Percentiles rank a stretch among this genome's conserved stretches.
Evolutionary conservation across 2,888 invertebrate species (phyloP).

Genomic region (Elmis aenea): DNA sequence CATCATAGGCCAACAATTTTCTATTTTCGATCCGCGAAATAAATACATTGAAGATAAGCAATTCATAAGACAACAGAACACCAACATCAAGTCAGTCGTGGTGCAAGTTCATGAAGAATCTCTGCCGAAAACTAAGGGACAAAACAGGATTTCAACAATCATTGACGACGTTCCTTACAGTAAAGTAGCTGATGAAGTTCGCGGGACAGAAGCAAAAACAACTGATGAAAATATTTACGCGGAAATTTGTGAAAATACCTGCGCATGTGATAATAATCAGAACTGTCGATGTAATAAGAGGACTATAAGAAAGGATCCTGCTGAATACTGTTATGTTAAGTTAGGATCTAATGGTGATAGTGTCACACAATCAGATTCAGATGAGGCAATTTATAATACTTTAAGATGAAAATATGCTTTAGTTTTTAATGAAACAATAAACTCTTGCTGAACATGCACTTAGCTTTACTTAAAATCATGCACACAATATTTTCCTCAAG

Average conservation of each 20-base stretch:
- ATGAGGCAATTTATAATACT: constrained; percentile 46
- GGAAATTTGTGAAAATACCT: constrained; percentile 54
- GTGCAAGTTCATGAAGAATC: constrained; percentile 51
- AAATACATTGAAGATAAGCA: constrained; percentile 13
- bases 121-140: constrained; percentile 52
- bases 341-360: constrained; percentile 44
- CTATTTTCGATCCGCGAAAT: constrained; percentile 20
- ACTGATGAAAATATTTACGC: constrained; percentile 65
- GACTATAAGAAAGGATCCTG: constrained; percentile 28
- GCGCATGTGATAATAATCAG: constrained; percentile 31
- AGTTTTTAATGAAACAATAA: too few species aligned
- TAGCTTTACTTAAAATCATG: too few species aligned
- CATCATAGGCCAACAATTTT: constrained; percentile 13
- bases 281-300: constrained; percentile 34
- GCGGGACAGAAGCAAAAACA: constrained; percentile 18
- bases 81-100: constrained; percentile 30
- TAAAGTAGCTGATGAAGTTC: constrained; percentile 63
- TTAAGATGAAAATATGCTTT: constrained; percentile 33
- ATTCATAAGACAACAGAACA: constrained; percentile 8
- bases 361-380: constrained; percentile 43
- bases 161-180: constrained; percentile 67
- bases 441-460: too few species aligned
- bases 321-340: constrained; percentile 41
- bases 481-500: too few species aligned
- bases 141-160: constrained; percentile 34